Percentiles rank a stretch among this genome's conserved stretches.
These are phyloP conservation scores for Eueides isabella DNA, from an alignment of 1,140 invertebrate genomes.

Conservation along the genomic window DNA sequence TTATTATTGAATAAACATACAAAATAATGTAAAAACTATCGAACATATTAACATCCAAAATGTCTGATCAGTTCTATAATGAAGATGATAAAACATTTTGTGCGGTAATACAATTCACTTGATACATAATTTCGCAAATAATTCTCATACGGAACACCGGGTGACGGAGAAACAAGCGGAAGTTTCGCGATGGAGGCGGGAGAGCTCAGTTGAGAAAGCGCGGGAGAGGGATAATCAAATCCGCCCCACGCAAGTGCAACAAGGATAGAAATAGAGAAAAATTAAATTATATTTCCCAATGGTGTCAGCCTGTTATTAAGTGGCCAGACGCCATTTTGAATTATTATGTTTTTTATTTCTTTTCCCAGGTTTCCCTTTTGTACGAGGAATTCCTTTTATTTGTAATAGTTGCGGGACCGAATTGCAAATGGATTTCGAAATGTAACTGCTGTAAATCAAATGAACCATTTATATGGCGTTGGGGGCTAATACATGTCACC, in stretches of 20 bases:
- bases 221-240: conserved; percentile 50
- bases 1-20: no score
- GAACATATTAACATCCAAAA: no score
- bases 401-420: conserved; percentile 70
- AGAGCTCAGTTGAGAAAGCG: conserved; percentile 63
- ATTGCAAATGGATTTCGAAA: conserved; percentile 67
- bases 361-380: conserved; percentile 71
- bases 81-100: neutral
- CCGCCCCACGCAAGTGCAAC: conserved; percentile 41
- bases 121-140: conserved; percentile 76
- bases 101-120: conserved; percentile 65
- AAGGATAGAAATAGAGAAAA: conserved; percentile 68
- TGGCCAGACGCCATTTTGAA: conserved; percentile 82
- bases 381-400: conserved; percentile 74
- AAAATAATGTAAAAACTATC: no score
- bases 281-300: conserved; percentile 84
- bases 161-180: conserved; percentile 70
- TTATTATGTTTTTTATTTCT: conserved; percentile 79
- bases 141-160: conserved; percentile 72
- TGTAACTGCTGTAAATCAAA: conserved; percentile 60
- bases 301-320: conserved; percentile 83
- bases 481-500: conserved; percentile 32
- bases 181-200: conserved; percentile 58
- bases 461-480: conserved; percentile 49
- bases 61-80: no score